A percentile compares a stretch with the other conserved stretches of the same genome.
Evolutionary conservation across 2,113 vertebrate species (phyloP).

Genomic region (Heterotilapia buettikoferi): DNA sequence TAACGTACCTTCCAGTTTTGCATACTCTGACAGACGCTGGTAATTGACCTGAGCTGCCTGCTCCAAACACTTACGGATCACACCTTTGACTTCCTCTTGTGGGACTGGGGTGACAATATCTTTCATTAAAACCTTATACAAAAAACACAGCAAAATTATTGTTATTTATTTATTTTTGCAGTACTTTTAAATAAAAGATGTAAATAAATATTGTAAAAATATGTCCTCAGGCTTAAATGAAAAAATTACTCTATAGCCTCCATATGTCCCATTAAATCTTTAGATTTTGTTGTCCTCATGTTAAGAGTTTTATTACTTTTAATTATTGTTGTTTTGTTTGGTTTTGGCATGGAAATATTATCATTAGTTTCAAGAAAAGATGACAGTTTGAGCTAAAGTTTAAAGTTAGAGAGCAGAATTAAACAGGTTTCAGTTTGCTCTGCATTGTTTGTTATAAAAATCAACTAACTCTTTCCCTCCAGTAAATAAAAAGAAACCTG

Average conservation of each 20-base stretch:
- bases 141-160: background rate
- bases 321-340: background rate
- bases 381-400: background rate
- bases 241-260: background rate
- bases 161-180: background rate
- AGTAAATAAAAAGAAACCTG: background rate
- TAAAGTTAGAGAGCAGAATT: background rate
- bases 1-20: slow-evolving; percentile 96
- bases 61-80: slow-evolving; percentile 96
- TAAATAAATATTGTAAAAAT: background rate
- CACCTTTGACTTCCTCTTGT: slow-evolving; percentile 94
- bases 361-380: background rate
- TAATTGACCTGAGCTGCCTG: slow-evolving; percentile 97
- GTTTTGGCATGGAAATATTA: background rate
- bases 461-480: background rate
- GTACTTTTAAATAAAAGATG: background rate
- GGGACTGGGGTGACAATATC: slow-evolving; percentile 94
- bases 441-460: background rate
- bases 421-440: background rate
- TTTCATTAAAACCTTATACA: slow-evolving; percentile 95
- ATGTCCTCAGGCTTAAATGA: background rate
- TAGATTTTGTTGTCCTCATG: background rate
- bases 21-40: slow-evolving; percentile 95
- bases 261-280: background rate
- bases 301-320: background rate